These are phyloP conservation scores for Herminia tarsipennalis DNA, from an alignment of 2,888 invertebrate genomes.

Conservation along the genomic window DNA sequence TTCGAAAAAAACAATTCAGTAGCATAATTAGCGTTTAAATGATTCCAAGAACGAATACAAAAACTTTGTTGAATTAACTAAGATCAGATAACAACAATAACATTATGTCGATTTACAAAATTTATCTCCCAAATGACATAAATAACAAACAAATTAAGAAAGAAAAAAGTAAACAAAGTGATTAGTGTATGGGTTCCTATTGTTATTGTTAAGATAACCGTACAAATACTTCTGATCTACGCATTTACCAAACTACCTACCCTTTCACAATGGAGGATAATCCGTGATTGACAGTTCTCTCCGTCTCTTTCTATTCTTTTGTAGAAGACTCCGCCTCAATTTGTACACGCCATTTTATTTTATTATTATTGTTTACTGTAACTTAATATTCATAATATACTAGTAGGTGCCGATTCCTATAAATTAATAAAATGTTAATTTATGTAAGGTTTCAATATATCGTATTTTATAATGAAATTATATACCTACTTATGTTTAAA, in stretches of 20 bases:
- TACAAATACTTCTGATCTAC: slow-evolving; percentile 22
- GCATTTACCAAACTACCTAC: slow-evolving; percentile 25
- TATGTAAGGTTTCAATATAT: no score
- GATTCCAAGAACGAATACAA: not conserved
- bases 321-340: slow-evolving; percentile 54
- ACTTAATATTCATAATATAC: not conserved
- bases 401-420: no score
- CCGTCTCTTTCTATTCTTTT: slow-evolving; percentile 48
- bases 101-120: not conserved
- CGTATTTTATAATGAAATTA: no score
- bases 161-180: slow-evolving; percentile 51
- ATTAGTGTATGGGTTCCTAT: slow-evolving; percentile 48
- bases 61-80: not conserved
- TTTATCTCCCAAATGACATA: slow-evolving; percentile 11
- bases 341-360: slow-evolving; percentile 7
- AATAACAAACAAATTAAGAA: slow-evolving; percentile 25
- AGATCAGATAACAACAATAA: slow-evolving; percentile 5
- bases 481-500: not conserved
- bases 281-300: slow-evolving; percentile 69
- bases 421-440: no score
- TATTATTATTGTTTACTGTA: not conserved
- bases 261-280: slow-evolving; percentile 45
- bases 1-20: no score
- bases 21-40: not conserved
- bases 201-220: slow-evolving; percentile 30